Conservation (phyloP, 1,140 invertebrate genomes). For the Steinernema feltiae region DNA sequence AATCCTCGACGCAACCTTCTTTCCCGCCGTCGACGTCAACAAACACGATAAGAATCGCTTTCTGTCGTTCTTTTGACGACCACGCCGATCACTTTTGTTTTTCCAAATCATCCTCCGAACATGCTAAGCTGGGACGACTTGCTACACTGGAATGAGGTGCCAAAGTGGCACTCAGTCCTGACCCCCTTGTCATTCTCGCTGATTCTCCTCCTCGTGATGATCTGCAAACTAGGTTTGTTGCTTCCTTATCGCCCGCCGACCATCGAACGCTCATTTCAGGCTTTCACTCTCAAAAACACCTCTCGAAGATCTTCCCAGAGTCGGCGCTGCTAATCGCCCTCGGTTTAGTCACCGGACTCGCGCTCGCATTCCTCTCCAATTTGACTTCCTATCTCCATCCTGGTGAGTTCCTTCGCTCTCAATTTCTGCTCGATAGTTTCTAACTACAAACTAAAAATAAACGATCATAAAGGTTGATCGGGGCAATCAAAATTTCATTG, state of each 20-base stretch:
- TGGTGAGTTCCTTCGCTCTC: conserved; percentile 21
- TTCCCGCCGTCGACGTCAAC: background rate
- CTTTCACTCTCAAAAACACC: background rate
- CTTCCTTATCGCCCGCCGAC: no score
- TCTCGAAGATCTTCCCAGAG: conserved; percentile 63
- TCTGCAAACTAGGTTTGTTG: background rate
- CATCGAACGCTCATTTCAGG: no score
- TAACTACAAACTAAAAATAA: no score
- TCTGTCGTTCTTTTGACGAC: background rate
- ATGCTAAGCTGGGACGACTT: background rate
- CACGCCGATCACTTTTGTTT: background rate
- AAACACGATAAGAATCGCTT: background rate
- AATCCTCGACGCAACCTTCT: background rate
- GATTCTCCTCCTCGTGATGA: background rate
- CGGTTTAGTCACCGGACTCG: conserved; percentile 74
- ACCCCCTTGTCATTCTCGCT: background rate
- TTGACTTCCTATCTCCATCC: background rate
- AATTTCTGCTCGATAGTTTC: no score
- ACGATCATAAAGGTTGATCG: no score
- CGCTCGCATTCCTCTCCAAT: conserved; percentile 32
- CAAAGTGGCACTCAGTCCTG: background rate
- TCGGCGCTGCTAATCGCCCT: conserved; percentile 88
- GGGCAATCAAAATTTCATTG: no score
- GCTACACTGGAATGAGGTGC: background rate
- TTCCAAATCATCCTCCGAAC: background rate